Conservation (phyloP, 2,888 invertebrate genomes). For the Ferrisia virgata region DNA sequence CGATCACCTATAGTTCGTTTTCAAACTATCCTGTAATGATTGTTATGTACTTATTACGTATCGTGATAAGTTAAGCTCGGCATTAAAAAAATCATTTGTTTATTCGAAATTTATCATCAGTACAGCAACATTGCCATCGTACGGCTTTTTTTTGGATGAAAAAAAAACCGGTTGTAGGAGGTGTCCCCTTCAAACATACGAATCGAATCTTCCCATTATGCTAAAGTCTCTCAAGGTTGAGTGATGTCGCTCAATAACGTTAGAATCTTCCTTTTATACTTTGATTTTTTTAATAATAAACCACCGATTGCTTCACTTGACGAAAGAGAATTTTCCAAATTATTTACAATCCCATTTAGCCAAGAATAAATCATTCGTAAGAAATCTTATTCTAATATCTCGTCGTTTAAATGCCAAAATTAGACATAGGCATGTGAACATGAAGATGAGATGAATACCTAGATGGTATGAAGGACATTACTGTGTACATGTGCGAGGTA, state of each 20-base stretch:
- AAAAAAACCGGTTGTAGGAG: background rate
- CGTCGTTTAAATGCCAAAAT: background rate
- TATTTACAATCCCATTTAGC: background rate
- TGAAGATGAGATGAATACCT: background rate
- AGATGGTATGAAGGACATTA: background rate
- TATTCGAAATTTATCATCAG: slow-evolving; percentile 2
- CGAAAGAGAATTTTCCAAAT: background rate
- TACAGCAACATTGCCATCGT: background rate
- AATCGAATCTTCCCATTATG: background rate
- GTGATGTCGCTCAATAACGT: background rate
- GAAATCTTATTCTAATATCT: background rate
- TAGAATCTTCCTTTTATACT: background rate
- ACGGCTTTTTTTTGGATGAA: background rate
- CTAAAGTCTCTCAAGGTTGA: background rate
- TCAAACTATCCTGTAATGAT: background rate
- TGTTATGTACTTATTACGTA: background rate
- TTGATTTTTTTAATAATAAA: background rate
- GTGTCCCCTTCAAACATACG: background rate
- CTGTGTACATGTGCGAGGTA: background rate
- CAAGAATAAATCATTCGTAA: background rate
- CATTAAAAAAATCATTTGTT: background rate
- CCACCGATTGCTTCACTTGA: background rate
- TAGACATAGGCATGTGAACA: background rate
- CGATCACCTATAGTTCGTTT: background rate
- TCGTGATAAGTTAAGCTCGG: background rate